Conservation (phyloP, 2,888 invertebrate genomes). For the Erannis defoliaria region DNA sequence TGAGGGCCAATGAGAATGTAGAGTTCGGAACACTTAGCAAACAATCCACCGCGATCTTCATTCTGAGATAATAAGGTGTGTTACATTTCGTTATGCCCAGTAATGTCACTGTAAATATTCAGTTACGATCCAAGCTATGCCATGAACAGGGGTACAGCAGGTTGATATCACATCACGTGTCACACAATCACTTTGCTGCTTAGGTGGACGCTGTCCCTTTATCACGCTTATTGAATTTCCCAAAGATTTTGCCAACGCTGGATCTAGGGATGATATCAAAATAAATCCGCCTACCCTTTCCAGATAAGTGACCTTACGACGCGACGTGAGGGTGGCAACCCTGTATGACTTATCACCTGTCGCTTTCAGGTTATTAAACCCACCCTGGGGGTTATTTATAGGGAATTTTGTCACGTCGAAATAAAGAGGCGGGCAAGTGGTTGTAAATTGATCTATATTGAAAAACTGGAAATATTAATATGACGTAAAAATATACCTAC, state of each 20-base stretch:
- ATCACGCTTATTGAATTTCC: slow-evolving; percentile 41
- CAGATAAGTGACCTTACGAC: slow-evolving; percentile 43
- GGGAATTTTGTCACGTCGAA: slow-evolving; percentile 34
- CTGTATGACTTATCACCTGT: slow-evolving; percentile 60
- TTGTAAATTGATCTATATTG: slow-evolving; percentile 34
- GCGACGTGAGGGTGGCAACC: slow-evolving; percentile 37
- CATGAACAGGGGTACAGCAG: too few relatives aligned
- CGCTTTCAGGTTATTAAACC: slow-evolving; percentile 55
- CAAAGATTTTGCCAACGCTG: slow-evolving; percentile 19
- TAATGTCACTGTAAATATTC: too few relatives aligned
- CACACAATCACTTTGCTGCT: not conserved
- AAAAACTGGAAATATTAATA: slow-evolving; percentile 19
- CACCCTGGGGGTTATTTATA: slow-evolving; percentile 49
- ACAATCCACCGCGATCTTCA: too few relatives aligned
- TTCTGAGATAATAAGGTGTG: too few relatives aligned
- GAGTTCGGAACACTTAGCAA: too few relatives aligned
- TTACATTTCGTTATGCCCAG: too few relatives aligned
- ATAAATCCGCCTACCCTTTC: slow-evolving; percentile 43
- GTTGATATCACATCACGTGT: not conserved
- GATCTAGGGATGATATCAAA: slow-evolving; percentile 27
- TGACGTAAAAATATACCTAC: not conserved
- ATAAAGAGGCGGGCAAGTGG: slow-evolving; percentile 35
- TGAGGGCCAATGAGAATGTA: too few relatives aligned
- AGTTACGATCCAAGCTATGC: too few relatives aligned
- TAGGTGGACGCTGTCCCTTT: not conserved